phyloP scores from a whole-genome alignment of 2,113 vertebrate species.

The Mirza zaza region DNA sequence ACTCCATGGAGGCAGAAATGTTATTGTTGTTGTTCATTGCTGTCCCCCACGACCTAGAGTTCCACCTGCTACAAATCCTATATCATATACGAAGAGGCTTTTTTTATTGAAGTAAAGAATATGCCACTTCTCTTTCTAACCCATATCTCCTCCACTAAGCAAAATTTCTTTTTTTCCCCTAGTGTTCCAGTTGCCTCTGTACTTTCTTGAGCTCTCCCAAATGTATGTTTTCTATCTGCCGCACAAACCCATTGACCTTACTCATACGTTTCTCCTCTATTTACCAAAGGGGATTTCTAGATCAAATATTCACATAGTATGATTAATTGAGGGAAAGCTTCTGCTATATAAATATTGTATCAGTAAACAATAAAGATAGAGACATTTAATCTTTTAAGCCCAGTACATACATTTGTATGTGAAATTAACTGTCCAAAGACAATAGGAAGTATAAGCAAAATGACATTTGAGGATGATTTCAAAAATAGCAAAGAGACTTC shows the following conservation, averaged over 20 bases:
- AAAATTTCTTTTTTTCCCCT: neutral
- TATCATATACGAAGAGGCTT: neutral
- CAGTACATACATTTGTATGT: neutral
- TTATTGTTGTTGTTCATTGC: neutral
- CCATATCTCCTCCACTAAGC: neutral
- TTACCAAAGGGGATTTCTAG: neutral
- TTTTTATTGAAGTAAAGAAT: neutral
- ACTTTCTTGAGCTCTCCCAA: neutral
- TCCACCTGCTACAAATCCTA: neutral
- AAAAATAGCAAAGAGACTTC: neutral
- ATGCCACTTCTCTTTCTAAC: neutral
- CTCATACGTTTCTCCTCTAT: neutral
- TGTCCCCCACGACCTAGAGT: neutral
- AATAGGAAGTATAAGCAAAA: neutral
- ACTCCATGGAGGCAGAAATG: neutral
- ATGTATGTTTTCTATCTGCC: neutral
- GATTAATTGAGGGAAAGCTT: neutral
- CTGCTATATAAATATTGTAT: slow-evolving; percentile 7
- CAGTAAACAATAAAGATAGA: slow-evolving; percentile 6
- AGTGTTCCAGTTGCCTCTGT: neutral
- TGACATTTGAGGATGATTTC: neutral
- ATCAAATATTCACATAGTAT: neutral
- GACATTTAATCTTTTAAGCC: slow-evolving; percentile 23
- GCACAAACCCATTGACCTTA: neutral
- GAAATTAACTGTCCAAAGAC: slow-evolving; percentile 20